phyloP scores from a whole-genome alignment of 2,113 vertebrate species.

The Scytalopus superciliaris region DNA sequence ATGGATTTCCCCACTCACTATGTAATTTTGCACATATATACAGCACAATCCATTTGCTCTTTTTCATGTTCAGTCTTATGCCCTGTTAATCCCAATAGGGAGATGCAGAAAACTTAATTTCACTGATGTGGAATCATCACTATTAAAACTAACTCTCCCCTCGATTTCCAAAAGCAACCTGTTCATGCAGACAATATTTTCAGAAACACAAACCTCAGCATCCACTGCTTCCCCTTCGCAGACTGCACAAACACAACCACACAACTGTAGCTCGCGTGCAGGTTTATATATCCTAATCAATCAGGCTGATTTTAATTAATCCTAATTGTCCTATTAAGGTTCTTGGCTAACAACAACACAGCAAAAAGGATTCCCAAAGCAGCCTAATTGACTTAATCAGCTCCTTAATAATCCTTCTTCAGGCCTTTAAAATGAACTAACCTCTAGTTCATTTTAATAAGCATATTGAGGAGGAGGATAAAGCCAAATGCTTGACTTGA shows the following conservation, averaged over 20 bases:
- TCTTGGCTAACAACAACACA: slow-evolving; percentile 54
- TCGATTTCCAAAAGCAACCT: background rate
- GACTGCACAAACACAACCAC: background rate
- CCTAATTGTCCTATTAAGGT: slow-evolving; percentile 63
- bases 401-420: slow-evolving; percentile 62
- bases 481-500: background rate
- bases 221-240: background rate
- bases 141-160: background rate
- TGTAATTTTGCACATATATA: background rate
- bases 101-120: background rate
- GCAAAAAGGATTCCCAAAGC: slow-evolving; percentile 51
- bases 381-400: slow-evolving; percentile 65
- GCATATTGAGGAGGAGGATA: slow-evolving; percentile 5
- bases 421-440: slow-evolving; percentile 49
- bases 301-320: slow-evolving; percentile 70
- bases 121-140: background rate
- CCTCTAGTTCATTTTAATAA: slow-evolving; percentile 58
- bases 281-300: slow-evolving; percentile 59
- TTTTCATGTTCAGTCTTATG: background rate
- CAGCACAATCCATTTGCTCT: background rate
- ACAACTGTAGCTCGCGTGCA: background rate
- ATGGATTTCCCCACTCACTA: background rate
- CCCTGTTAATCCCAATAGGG: background rate
- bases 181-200: background rate
- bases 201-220: background rate